Base-by-base conservation (phyloP, 2,888 invertebrate genomes). In the Drosophila niveifrons region DNA sequence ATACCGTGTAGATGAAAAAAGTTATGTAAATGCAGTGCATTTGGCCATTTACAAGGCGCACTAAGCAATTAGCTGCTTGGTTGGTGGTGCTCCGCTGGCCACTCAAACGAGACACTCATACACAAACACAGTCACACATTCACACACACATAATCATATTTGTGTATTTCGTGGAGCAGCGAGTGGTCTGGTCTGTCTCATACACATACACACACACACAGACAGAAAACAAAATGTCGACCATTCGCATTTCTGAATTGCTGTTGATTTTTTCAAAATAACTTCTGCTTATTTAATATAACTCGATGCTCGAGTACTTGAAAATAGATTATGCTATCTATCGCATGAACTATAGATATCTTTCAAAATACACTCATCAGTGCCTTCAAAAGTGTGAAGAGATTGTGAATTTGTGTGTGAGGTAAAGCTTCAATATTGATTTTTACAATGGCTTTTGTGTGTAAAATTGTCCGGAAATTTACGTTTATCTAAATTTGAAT, bases 141-240 rank as follows among this genome's bases (percentile, higher is more conserved):
- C 43, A 63, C 58, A 57, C 55, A 63, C 55, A 71, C 50, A 66
- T 48, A 78, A 39, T 62, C 47, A 68, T 53, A 66, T 66, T 55
- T 66, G 71, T 67, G 65, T 76, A 76, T 74, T 80, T 75, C 72
- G 81, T 82, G 68, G 72, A 72, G 57, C 74, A 85, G 80, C 79
- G 79, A 85, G 73, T 68, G 63, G 64, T 55, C 65, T 39, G 61
- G 57, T 31, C 31, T 31, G 31, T 31, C 31, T 36, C 36, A 11
- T n/a, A 34, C 34, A 34, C 34, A 36, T 67, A 41, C 48, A 63
- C 67, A 80, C 77, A 41, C 48, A 63, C 67, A 80, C 77, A 72
- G 80, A 80, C 78, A 75, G 83, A 86, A 90, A 88, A 88, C 88
- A 88, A 88, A 88, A 88, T 88, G 88, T 88, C 88, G 88, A 88